Conservation (phyloP, 2,797 vertebrate genomes). For the Melanotaenia trifasciata region DNA sequence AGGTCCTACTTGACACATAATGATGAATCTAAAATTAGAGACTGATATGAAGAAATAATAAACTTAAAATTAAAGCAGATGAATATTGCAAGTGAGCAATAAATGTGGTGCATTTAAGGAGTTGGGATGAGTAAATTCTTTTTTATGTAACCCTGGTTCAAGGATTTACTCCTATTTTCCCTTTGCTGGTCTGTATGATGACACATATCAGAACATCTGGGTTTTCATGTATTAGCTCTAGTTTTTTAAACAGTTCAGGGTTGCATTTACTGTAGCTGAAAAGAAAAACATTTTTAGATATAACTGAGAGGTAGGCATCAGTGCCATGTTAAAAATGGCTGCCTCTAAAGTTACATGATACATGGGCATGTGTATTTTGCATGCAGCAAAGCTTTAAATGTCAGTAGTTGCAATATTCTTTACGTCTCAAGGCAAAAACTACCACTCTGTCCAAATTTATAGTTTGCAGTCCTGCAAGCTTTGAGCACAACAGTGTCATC, state of each 20-base stretch:
- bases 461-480: constrained; percentile 13
- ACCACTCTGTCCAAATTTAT: constrained; percentile 2
- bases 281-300: background rate
- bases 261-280: background rate
- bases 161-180: background rate
- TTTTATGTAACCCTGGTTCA: background rate
- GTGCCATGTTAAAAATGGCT: background rate
- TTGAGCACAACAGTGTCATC: constrained; percentile 4
- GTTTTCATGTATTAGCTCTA: background rate
- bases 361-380: background rate
- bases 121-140: background rate
- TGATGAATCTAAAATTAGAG: background rate
- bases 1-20: background rate
- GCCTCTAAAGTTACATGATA: background rate
- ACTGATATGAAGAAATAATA: background rate
- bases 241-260: background rate
- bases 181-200: background rate
- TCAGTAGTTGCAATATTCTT: background rate
- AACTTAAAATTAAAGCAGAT: background rate
- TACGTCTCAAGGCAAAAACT: background rate
- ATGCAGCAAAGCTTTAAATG: background rate
- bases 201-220: background rate
- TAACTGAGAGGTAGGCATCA: background rate
- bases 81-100: background rate
- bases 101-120: background rate